A percentile compares a stretch with the other conserved stretches of the same genome.
phyloP scores from a whole-genome alignment of 1,140 invertebrate genomes.

The Drosophila arawakana region DNA sequence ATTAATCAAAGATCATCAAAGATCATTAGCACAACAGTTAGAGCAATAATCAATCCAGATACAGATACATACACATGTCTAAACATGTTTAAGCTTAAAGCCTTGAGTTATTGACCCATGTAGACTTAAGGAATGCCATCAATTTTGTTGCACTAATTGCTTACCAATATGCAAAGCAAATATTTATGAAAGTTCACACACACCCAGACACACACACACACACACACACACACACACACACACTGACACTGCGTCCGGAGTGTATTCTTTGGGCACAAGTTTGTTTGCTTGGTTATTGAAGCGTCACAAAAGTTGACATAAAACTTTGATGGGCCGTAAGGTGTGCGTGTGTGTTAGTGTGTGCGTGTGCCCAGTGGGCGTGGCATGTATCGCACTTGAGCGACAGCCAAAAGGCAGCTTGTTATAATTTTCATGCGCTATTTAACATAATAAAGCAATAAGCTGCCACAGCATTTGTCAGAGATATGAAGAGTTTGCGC shows the following conservation, averaged over 20 bases:
- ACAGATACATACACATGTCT: not conserved
- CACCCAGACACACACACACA: not conserved
- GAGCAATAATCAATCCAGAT: not conserved
- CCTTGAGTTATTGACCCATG: conserved; percentile 19
- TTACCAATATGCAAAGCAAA: conserved; percentile 44
- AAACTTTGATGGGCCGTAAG: conserved; percentile 34
- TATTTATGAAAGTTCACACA: conserved; percentile 21
- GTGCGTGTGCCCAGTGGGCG: conserved; percentile 17
- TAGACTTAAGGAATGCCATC: conserved; percentile 28
- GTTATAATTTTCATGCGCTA: conserved; percentile 79
- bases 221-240: not conserved
- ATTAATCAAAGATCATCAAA: conserved; percentile 12
- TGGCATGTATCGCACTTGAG: conserved; percentile 39
- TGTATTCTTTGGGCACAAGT: conserved; percentile 20
- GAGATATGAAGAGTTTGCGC: conserved; percentile 36
- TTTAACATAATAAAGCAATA: conserved; percentile 82
- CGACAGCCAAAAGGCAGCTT: conserved; percentile 60
- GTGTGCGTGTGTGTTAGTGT: not conserved
- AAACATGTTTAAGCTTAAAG: not conserved
- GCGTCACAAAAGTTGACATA: conserved; percentile 47
- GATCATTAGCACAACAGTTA: not conserved
- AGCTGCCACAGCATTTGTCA: conserved; percentile 57
- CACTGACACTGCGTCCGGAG: not conserved
- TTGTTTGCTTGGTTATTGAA: conserved; percentile 45
- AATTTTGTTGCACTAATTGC: conserved; percentile 55